phyloP scores from a whole-genome alignment of 2,113 vertebrate species.

The Syngnathus typhle region DNA sequence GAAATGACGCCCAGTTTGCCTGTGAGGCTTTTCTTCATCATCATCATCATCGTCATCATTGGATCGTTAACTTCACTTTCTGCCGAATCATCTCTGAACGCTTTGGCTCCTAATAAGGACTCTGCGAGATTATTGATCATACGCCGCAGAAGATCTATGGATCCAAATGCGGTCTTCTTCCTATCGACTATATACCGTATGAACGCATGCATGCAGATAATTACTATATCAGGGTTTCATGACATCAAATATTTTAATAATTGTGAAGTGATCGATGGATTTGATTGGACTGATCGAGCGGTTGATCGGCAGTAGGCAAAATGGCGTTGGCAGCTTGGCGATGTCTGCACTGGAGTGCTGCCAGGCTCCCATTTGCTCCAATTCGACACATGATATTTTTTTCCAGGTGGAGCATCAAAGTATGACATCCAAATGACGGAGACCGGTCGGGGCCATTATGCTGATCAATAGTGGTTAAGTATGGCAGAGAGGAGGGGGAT shows the following conservation, averaged over 20 bases:
- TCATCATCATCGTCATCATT: neutral
- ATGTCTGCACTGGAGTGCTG: neutral
- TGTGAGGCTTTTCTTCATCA: neutral
- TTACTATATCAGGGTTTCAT: too few relatives aligned
- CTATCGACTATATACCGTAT: too few relatives aligned
- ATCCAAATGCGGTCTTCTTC: neutral
- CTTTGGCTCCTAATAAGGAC: neutral
- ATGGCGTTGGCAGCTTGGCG: neutral
- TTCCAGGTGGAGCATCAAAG: neutral
- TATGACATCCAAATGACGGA: neutral
- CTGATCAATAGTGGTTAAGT: slow-evolving; percentile 40
- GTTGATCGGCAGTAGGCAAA: too few relatives aligned
- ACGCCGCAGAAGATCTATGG: neutral
- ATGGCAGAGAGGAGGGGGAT: slow-evolving; percentile 35
- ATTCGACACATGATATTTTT: neutral
- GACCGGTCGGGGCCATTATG: slow-evolving; percentile 7
- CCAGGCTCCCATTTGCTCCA: neutral
- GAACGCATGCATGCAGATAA: neutral
- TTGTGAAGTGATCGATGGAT: too few relatives aligned
- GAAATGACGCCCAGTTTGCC: neutral
- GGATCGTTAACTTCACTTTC: neutral
- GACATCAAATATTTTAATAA: too few relatives aligned
- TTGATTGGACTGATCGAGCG: too few relatives aligned
- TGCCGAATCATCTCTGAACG: neutral
- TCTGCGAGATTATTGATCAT: neutral